A percentile compares a stretch with the other conserved stretches of the same genome.
Conservation (phyloP, 1,140 invertebrate genomes). For the Drosophila athabasca region DNA sequence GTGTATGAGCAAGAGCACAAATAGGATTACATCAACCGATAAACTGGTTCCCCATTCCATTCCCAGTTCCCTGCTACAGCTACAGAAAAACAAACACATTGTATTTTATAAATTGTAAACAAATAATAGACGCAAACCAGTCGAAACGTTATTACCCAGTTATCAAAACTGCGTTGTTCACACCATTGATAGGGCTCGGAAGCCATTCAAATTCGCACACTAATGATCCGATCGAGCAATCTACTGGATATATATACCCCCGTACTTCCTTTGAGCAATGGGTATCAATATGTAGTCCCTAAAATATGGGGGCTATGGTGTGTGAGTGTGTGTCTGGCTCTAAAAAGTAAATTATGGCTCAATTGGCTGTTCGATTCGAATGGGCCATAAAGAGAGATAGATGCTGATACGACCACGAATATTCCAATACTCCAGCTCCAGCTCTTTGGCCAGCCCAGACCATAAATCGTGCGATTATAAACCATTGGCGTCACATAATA, state of each 20-base stretch:
- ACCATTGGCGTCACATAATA: constrained; percentile 23
- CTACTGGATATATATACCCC: background rate
- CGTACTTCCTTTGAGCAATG: no score
- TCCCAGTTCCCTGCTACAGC: no score
- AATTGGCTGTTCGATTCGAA: constrained; percentile 49
- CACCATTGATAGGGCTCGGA: no score
- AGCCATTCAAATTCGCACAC: no score
- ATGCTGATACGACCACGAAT: constrained; percentile 41
- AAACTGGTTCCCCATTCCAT: constrained; percentile 8
- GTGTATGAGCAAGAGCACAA: constrained; percentile 10
- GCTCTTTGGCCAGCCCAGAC: constrained; percentile 22
- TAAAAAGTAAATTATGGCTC: constrained; percentile 47
- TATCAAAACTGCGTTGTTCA: no score
- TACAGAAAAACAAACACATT: background rate
- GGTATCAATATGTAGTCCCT: no score
- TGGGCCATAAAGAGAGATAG: constrained; percentile 49
- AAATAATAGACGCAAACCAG: constrained; percentile 9
- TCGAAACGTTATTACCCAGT: background rate
- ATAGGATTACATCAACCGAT: constrained; percentile 20
- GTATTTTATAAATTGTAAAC: constrained; percentile 9
- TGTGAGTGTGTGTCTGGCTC: constrained; percentile 7
- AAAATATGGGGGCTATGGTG: background rate
- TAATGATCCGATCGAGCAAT: no score
- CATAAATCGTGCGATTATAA: constrained; percentile 68
- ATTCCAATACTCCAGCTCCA: no score